Evolutionary conservation across 2,888 invertebrate genomes (phyloP), one percentile per base, ranked within the genome.

Genomic region (Tenthredo mesomela): DNA sequence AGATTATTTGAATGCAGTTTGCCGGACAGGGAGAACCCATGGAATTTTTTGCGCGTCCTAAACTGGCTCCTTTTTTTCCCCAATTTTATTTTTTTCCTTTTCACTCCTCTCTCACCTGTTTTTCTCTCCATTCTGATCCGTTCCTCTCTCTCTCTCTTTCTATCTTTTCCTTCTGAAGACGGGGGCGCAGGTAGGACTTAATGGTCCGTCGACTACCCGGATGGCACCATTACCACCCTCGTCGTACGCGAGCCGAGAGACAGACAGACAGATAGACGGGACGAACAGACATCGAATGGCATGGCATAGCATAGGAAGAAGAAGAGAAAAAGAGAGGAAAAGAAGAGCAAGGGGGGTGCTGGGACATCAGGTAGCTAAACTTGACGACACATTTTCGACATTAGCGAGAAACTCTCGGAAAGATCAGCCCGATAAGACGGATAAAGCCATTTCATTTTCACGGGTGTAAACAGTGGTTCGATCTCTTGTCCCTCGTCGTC

Each of bases 351-450:
- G 47, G 61, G 61, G 21, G 43, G 54, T 33, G 82, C 29, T 25
- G 67, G 54, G 67, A 50, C 67, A 47, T 82, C 87, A 88, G 89
- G 88, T 88, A 88, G 83, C 82, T 83, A 86, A 87, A 86, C 87
- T 80, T 82, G 84, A 75, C 86, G 86, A 88, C 87, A 87, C 87
- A 87, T 87, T 89, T 89, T 83, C 85, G 87, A 89, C 89, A 86
- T 89, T 87, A 88, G 87, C 84, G 87, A 73, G 82, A 67, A 82
- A 82, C 65, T 82, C 80, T 40, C 37, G 70, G 82, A 25, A 21
- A 71, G 84, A 75, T 75, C 73, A 71, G 33, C 50, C 12, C 84
- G 89, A 90, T 89, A 88, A 88, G 77, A 71, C 54, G 84, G 78
- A 86, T 86, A 82, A 88, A 85, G 87, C 54, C 86, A 87, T 88